phyloP scores from a whole-genome alignment of 2,888 invertebrate genomes.

The Apoda limacodes region DNA sequence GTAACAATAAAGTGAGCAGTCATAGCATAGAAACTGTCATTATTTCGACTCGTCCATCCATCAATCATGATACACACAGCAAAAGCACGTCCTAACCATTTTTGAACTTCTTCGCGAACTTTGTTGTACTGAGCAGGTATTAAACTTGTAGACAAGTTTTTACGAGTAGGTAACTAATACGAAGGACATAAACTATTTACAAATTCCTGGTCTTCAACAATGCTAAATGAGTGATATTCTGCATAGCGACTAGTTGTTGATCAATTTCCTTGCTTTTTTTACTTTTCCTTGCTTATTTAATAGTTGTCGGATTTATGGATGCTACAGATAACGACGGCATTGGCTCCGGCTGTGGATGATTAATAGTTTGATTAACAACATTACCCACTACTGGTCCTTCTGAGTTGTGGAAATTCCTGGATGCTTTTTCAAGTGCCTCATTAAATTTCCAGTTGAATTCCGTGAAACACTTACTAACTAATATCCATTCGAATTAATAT shows the following conservation, averaged over 20 bases:
- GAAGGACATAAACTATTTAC: conserved; percentile 1
- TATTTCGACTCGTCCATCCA: conserved; percentile 1
- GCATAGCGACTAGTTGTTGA: conserved; percentile 1
- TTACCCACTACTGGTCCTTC: too few relatives aligned
- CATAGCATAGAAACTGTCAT: conserved; percentile 1
- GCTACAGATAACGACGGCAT: too few relatives aligned
- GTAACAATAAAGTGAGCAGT: neutral
- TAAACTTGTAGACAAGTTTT: neutral
- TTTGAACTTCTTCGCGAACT: conserved; percentile 1
- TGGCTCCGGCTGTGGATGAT: too few relatives aligned
- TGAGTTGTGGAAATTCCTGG: too few relatives aligned
- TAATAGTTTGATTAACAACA: too few relatives aligned
- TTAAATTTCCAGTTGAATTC: too few relatives aligned
- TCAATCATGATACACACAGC: conserved; percentile 1
- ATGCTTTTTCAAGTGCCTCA: too few relatives aligned
- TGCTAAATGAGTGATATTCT: neutral
- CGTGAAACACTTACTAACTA: too few relatives aligned
- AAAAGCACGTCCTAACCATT: conserved; percentile 1
- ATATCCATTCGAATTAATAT: too few relatives aligned
- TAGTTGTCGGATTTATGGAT: too few relatives aligned
- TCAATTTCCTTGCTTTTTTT: conserved; percentile 1
- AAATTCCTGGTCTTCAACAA: neutral
- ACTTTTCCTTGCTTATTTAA: too few relatives aligned
- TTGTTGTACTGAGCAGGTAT: conserved; percentile 1
- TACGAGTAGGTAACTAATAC: neutral